Base-by-base conservation (phyloP, 2,888 invertebrate genomes). In the Deilephila elpenor region DNA sequence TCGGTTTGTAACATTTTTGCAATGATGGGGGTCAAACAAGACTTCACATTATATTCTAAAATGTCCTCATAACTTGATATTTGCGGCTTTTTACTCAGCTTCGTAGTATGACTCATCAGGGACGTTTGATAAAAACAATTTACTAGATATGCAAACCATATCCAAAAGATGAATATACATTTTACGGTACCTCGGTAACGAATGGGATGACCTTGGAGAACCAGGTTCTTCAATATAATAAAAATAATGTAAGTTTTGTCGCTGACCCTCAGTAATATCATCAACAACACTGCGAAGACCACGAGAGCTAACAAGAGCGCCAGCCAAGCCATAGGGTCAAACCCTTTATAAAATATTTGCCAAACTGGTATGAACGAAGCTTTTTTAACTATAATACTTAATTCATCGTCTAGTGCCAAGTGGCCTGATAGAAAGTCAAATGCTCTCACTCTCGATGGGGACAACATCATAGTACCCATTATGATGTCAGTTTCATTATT, bases 391-490 rank as follows among this genome's bases (percentile, higher is more conserved):
- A 56, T 7, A 20, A 59, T 3, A 6, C 34, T 71, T n/a, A 71
- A 59, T 20, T 56, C 56, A 59, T 71, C 71, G 20, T 7, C 34
- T 20, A 59, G 59, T 59, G 56, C 71, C n/a, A 71, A 20, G 59
- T 71, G 71, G 6, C 71, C 71, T 11, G 56, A 71, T 20, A 71
- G 5, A 34, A 59, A 71, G 34, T n/a, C n/a, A 71, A 71, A 71
- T 0, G 77, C 80, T 19, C 53, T 25, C 0, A 80, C 79, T 32
- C 85, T 76, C 6, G 61, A 44, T 19, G 77, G 60, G 3, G 78
- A 77, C 3, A 86, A 74, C 0, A 84, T 7, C 78, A 83, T 76
- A 0, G 80, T 81, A 1, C 86, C 86, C 32, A 78, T 73, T 19
- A 84, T 72, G 8, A 83, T 72, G 32, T 86, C 85, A 7, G 76